These are phyloP conservation scores for Yponomeuta sedellus DNA, from an alignment of 2,888 invertebrate species.

Conservation along the genomic window DNA sequence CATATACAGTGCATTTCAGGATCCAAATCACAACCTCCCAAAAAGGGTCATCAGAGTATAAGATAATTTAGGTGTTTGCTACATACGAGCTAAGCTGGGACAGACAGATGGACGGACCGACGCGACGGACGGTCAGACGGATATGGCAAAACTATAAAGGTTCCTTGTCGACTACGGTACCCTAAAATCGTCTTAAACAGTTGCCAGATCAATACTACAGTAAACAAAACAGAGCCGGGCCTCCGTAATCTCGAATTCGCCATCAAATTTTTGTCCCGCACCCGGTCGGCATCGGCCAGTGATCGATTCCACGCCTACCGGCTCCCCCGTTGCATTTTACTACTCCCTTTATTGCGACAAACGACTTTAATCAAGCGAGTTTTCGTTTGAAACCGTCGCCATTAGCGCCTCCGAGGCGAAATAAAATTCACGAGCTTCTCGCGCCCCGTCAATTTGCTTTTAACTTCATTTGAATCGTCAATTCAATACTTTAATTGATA, in stretches of 20 bases:
- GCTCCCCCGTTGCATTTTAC: slow-evolving; percentile 67
- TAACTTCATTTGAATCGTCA: slow-evolving; percentile 61
- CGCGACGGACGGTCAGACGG: no score
- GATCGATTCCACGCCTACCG: slow-evolving; percentile 73
- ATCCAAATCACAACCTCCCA: no score
- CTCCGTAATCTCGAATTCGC: slow-evolving; percentile 47
- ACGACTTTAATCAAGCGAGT: slow-evolving; percentile 76
- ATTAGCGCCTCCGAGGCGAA: slow-evolving; percentile 62
- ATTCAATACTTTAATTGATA: background rate
- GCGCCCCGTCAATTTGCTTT: slow-evolving; percentile 63
- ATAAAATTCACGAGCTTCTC: slow-evolving; percentile 63
- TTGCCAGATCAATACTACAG: background rate
- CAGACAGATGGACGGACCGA: no score
- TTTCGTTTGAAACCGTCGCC: slow-evolving; percentile 65
- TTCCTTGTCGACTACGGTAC: no score
- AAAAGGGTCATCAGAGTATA: no score
- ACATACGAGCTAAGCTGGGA: no score
- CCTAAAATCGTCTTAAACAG: background rate
- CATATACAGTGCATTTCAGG: no score
- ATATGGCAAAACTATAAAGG: no score
- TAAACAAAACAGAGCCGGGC: slow-evolving; percentile 20
- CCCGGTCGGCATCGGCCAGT: slow-evolving; percentile 60
- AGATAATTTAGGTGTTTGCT: no score
- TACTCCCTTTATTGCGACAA: slow-evolving; percentile 74
- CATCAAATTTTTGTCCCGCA: slow-evolving; percentile 63